phyloP scores from a whole-genome alignment of 2,888 invertebrate species.

The Acanthoscelides obtectus region DNA sequence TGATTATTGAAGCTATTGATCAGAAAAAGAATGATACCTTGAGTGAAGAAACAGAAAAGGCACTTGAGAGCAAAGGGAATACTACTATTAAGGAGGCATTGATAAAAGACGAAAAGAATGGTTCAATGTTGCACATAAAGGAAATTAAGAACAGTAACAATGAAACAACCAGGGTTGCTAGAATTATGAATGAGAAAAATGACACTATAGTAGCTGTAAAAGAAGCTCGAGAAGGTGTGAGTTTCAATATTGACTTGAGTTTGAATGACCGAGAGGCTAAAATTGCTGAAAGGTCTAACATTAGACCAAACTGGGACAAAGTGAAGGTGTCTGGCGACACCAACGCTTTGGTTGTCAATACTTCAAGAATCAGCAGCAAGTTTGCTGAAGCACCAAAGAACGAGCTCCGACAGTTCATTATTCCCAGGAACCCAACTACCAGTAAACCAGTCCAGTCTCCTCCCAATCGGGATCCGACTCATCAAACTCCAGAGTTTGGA shows the following conservation, averaged over 20 bases:
- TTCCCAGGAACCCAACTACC: conserved; percentile 9
- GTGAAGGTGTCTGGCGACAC: conserved; percentile 16
- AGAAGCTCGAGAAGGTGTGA: neutral
- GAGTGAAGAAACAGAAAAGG: conserved; percentile 7
- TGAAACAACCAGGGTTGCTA: neutral
- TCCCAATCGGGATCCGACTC: conserved; percentile 24
- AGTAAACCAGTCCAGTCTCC: conserved; percentile 18
- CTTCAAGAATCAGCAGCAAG: conserved; percentile 16
- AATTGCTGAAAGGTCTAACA: conserved; percentile 10
- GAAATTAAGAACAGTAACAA: neutral
- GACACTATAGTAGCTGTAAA: neutral
- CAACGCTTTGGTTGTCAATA: conserved; percentile 11
- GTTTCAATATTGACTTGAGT: conserved; percentile 9
- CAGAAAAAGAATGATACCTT: conserved; percentile 9
- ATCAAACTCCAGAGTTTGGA: conserved; percentile 27
- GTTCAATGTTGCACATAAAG: neutral
- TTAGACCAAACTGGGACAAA: conserved; percentile 19
- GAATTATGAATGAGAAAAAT: neutral
- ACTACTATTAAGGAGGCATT: neutral
- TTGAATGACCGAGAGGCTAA: conserved; percentile 15
- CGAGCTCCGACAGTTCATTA: conserved; percentile 9
- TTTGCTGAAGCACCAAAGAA: conserved; percentile 13
- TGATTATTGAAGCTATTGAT: conserved; percentile 9
- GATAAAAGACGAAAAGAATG: neutral
- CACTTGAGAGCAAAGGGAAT: neutral